Conservation (phyloP, 2,113 vertebrate genomes). For the Dipodomys spectabilis region DNA sequence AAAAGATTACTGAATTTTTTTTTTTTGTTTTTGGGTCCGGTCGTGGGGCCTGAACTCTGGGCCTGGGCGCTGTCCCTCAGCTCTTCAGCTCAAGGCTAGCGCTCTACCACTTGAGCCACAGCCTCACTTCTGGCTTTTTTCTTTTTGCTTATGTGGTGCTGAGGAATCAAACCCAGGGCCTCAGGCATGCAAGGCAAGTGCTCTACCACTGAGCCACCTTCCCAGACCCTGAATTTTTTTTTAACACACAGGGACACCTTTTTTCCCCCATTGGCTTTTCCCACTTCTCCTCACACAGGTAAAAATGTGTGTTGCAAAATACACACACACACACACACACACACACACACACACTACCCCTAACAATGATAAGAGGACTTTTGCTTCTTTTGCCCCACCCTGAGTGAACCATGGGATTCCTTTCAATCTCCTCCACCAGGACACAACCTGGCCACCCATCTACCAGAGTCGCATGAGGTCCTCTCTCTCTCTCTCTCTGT, state of each 20-base stretch:
- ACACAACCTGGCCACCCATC: not conserved
- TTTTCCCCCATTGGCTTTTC: too few species aligned
- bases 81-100: too few species aligned
- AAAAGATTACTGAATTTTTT: not conserved
- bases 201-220: too few species aligned
- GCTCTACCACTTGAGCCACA: too few species aligned
- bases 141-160: too few species aligned
- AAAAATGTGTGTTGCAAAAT: too few species aligned
- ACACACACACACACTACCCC: not conserved
- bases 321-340: not conserved
- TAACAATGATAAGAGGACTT: not conserved
- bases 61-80: too few species aligned
- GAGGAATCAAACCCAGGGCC: too few species aligned
- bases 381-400: not conserved
- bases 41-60: too few species aligned
- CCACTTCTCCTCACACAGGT: not conserved
- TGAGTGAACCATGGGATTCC: not conserved
- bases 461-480: accelerated
- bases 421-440: not conserved
- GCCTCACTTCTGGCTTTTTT: too few species aligned
- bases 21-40: too few species aligned
- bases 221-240: not conserved
- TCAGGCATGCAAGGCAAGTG: too few species aligned
- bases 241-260: not conserved
- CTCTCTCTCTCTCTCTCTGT: not conserved